Conservation (phyloP, 1,140 invertebrate species). For the Antheraea mylitta region DNA sequence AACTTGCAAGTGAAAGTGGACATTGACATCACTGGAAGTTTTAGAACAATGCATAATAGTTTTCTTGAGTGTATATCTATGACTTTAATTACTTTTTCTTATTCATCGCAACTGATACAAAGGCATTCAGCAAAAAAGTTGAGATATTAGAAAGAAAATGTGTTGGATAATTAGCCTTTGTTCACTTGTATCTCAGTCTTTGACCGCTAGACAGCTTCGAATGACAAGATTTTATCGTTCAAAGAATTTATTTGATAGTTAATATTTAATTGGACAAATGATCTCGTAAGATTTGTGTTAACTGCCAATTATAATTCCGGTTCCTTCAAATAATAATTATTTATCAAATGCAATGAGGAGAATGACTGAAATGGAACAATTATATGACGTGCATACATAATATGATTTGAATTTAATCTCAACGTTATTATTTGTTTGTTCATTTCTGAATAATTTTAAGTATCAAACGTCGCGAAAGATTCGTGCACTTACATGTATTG, state of each 20-base stretch:
- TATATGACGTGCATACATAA: not conserved
- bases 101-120: not conserved
- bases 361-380: not conserved
- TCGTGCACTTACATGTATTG: too few species aligned
- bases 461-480: too few species aligned
- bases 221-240: not conserved
- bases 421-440: not conserved
- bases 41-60: not conserved
- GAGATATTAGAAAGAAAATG: too few species aligned
- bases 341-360: not conserved
- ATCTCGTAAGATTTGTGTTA: not conserved
- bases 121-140: too few species aligned
- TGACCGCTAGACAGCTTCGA: not conserved
- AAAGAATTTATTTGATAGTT: not conserved
- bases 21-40: slow-evolving; percentile 2
- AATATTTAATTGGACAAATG: not conserved
- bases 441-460: too few species aligned
- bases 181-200: not conserved
- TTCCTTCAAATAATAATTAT: not conserved
- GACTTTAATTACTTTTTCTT: not conserved
- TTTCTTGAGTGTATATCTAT: not conserved
- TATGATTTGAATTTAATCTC: not conserved
- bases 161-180: not conserved
- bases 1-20: slow-evolving; percentile 9
- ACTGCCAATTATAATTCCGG: not conserved